These are phyloP conservation scores for Neolamprologus cancellatus DNA, from an alignment of 2,113 vertebrate species.

Conservation along the genomic window DNA sequence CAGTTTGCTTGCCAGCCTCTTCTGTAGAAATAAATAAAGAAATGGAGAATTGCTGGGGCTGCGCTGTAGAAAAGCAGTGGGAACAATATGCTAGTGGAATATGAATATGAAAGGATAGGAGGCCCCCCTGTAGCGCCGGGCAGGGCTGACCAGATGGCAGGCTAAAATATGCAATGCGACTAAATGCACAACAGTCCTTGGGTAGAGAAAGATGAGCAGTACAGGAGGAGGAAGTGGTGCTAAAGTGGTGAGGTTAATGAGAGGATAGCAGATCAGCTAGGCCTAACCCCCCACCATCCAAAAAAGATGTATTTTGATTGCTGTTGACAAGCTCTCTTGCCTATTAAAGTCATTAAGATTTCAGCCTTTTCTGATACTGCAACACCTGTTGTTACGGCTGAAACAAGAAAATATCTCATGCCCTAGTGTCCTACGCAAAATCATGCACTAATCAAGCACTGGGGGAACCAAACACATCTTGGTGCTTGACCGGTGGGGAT, in stretches of 20 bases:
- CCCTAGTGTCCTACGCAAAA: background rate
- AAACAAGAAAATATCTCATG: background rate
- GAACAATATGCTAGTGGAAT: conserved; percentile 97
- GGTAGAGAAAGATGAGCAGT: conserved; percentile 26
- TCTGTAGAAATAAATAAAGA: conserved; percentile 92
- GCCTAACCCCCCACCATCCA: background rate
- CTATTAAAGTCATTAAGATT: background rate
- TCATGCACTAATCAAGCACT: background rate
- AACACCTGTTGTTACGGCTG: background rate
- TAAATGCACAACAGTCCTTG: conserved; percentile 60
- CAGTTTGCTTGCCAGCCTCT: conserved; percentile 59
- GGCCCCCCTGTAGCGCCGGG: conserved; percentile 81
- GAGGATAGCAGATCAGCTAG: background rate
- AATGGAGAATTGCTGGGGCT: conserved; percentile 66
- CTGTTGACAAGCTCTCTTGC: background rate
- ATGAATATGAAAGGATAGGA: conserved; percentile 86
- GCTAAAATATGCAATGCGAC: conserved; percentile 88
- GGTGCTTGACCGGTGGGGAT: background rate
- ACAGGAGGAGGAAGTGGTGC: background rate
- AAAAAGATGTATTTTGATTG: conserved; percentile 1
- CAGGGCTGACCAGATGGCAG: conserved; percentile 89
- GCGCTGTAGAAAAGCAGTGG: conserved; percentile 79
- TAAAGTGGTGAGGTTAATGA: conserved; percentile 19
- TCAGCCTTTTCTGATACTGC: background rate
- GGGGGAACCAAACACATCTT: background rate